Evolutionary conservation across 2,888 invertebrate genomes (phyloP), one percentile per base, ranked within the genome.

Genomic region (Drosophila neoperkinsi): DNA sequence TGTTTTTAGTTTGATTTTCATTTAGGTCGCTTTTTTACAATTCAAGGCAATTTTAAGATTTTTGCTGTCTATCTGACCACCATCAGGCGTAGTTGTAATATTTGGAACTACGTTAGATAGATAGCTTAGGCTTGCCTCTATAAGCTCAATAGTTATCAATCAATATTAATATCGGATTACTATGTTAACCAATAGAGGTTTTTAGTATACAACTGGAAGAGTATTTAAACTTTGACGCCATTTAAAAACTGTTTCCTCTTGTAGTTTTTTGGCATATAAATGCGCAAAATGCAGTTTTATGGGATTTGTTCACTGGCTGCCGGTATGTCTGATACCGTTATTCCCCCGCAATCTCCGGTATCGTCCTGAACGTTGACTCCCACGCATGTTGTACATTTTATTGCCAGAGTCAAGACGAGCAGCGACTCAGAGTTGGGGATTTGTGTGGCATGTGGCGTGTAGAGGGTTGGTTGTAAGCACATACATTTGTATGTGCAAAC

Each of bases 351-450:
- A 2, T 30, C n/a, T n/a, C 59, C 46, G 13, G 38, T 13, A 7
- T 34, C 55, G 11, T 21, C 38, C n/a, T 16, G 18, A 30, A 25
- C 38, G 46, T 41, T 34, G 38, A 52, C 66, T 67, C 68, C 72
- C 78, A 67, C 80, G 87, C 84, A 77, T 87, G 82, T 90, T 90
- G 88, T 79, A 90, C 88, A 83, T 90, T 90, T 90, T 86, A 86
- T 90, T 90, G 86, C 83, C 74, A 51, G 38, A 64, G 69, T 65
- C 65, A 56, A 65, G 81, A 71, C 61, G 43, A 60, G 75, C 46
- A 31, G 34, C 43, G 21, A 43, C 43, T 21, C 43, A 25, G 30
- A 30, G 18, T 33, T 53, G 41, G 60, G 43, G 68, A 60, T 57
- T 49, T 57, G 18, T 57, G 61, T 61, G 58, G 55, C 55, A 55